A percentile compares a stretch with the other conserved stretches of the same genome.
phyloP scores from a whole-genome alignment of 2,888 invertebrate species.

The Halictus ligatus region DNA sequence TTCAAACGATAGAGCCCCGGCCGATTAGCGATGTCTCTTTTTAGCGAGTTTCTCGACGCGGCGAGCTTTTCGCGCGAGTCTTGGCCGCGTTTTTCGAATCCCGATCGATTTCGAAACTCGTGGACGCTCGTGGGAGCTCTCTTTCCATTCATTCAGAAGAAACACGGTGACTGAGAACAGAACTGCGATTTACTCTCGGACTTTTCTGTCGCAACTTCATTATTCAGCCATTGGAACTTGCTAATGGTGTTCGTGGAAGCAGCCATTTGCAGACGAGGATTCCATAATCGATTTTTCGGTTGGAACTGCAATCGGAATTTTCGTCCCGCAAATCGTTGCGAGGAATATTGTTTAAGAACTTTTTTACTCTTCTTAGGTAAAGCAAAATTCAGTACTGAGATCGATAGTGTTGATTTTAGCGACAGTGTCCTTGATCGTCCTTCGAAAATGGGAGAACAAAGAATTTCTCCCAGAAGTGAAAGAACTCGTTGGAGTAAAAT shows the following conservation, averaged over 20 bases:
- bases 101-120: slow-evolving; percentile 16
- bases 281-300: background rate
- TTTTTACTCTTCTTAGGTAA: too few relatives aligned
- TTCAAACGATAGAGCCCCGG: slow-evolving; percentile 22
- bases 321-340: too few relatives aligned
- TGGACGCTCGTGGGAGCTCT: background rate
- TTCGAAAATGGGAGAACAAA: too few relatives aligned
- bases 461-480: too few relatives aligned
- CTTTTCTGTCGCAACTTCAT: background rate
- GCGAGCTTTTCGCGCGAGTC: background rate
- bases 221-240: background rate
- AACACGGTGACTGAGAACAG: background rate
- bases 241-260: background rate
- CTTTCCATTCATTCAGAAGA: background rate
- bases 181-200: background rate
- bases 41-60: background rate
- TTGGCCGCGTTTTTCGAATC: slow-evolving; percentile 11
- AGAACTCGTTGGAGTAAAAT: too few relatives aligned
- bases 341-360: too few relatives aligned
- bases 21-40: slow-evolving; percentile 37
- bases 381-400: too few relatives aligned
- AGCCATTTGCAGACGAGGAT: background rate
- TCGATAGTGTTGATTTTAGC: too few relatives aligned
- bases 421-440: too few relatives aligned
- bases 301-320: too few relatives aligned